These are phyloP conservation scores for Theonella swinhoei DNA, from an alignment of 37 sponge, comb jelly and placozoan species.

Conservation along the genomic window DNA sequence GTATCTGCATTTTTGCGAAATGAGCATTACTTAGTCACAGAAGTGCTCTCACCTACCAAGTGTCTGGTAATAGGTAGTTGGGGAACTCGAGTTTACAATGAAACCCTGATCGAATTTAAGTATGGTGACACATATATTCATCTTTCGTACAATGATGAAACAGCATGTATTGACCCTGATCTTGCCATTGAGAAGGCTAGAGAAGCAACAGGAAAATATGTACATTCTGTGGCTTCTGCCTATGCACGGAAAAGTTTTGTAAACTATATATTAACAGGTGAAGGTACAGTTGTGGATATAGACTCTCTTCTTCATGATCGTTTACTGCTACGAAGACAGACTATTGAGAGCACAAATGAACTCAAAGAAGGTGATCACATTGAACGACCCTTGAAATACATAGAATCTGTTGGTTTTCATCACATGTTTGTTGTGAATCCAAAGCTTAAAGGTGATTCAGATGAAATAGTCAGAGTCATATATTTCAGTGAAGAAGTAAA, in stretches of 20 bases:
- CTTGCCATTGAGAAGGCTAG: neutral
- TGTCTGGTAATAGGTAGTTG: conserved; percentile 8
- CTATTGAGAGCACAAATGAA: neutral
- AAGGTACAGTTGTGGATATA: neutral
- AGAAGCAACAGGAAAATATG: neutral
- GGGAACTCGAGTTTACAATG: neutral
- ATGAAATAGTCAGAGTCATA: no score
- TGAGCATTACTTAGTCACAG: conserved; percentile 24
- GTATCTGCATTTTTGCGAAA: neutral
- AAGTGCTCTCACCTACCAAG: neutral
- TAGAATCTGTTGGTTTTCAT: neutral
- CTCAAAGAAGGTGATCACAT: conserved; percentile 24
- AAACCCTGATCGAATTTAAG: neutral
- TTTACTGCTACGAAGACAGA: conserved; percentile 8
- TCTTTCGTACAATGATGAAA: neutral
- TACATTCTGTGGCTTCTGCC: neutral
- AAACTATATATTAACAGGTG: conserved; percentile 5
- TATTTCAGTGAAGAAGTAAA: no score
- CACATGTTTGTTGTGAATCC: no score
- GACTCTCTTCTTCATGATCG: conserved; percentile 21
- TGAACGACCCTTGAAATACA: neutral
- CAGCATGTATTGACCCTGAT: conserved; percentile 1
- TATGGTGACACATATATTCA: neutral
- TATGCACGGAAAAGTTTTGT: conserved; percentile 3
- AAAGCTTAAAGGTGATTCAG: no score